These are phyloP conservation scores for Trichonephila inaurata DNA, from an alignment of 1,140 invertebrate species.

Conservation along the genomic window DNA sequence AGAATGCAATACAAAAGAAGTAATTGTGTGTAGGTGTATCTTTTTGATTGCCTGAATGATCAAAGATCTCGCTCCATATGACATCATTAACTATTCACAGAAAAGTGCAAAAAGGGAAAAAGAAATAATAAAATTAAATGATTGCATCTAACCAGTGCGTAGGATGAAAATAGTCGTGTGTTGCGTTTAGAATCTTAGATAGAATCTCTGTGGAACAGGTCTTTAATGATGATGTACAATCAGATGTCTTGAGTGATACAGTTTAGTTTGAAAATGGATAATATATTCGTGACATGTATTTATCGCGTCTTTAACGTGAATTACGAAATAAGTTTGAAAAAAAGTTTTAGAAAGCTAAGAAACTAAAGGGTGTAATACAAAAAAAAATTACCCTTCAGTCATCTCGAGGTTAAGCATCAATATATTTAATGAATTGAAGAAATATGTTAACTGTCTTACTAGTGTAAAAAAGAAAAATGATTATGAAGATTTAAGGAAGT, in stretches of 20 bases:
- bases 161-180: not conserved
- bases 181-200: not conserved
- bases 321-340: not conserved
- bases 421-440: too few species aligned
- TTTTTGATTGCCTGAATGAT: not conserved
- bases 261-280: not conserved
- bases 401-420: too few species aligned
- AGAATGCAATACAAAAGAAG: not conserved
- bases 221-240: constrained; percentile 18
- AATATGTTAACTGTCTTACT: too few species aligned
- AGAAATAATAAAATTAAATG: constrained; percentile 10
- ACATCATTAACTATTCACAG: constrained; percentile 34
- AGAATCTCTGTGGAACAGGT: not conserved
- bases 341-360: not conserved
- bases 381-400: too few species aligned
- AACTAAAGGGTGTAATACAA: too few species aligned
- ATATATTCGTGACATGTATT: not conserved
- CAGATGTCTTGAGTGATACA: not conserved
- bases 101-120: not conserved
- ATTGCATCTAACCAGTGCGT: not conserved
- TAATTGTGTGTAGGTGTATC: not conserved
- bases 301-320: not conserved
- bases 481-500: too few species aligned
- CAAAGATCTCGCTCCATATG: not conserved
- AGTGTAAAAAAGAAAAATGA: too few species aligned